Evolutionary conservation across 2,113 vertebrate species (phyloP).

Genomic region (Danio rerio): DNA sequence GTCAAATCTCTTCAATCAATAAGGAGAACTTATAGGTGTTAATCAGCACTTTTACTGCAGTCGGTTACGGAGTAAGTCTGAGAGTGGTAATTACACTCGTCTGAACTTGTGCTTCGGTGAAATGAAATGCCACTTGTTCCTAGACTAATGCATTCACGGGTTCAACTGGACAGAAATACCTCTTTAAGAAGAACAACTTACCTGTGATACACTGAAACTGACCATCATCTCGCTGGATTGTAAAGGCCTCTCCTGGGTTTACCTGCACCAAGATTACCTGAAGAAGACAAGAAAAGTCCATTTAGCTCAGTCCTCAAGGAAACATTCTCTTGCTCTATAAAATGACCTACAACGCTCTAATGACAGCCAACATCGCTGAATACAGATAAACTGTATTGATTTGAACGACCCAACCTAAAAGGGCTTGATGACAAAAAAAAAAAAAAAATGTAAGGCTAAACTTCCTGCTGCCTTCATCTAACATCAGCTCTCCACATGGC

Average conservation of each 20-base stretch:
- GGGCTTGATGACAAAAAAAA: not conserved
- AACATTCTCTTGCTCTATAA: not conserved
- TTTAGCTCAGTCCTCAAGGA: not conserved
- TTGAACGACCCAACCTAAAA: not conserved
- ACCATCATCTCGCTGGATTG: constrained; percentile 99
- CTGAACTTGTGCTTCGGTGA: not conserved
- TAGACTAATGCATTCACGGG: not conserved
- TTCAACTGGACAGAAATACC: not conserved
- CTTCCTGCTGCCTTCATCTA: not conserved
- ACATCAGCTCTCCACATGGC: not conserved
- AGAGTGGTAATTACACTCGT: not conserved
- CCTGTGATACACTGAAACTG: constrained; percentile 99
- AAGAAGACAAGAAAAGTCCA: not conserved
- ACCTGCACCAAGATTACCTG: constrained; percentile 99
- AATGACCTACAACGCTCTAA: not conserved
- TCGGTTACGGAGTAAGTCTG: not conserved
- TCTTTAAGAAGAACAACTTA: constrained; percentile 67
- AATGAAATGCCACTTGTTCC: not conserved
- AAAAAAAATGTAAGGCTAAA: not conserved
- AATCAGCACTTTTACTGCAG: not conserved
- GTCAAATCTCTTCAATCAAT: not conserved
- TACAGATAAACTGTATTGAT: not conserved
- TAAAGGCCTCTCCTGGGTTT: constrained; percentile 98
- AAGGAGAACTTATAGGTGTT: not conserved
- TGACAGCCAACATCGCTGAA: not conserved